phyloP scores from a whole-genome alignment of 2,888 invertebrate genomes.

The Caenorhabditis plicata region DNA sequence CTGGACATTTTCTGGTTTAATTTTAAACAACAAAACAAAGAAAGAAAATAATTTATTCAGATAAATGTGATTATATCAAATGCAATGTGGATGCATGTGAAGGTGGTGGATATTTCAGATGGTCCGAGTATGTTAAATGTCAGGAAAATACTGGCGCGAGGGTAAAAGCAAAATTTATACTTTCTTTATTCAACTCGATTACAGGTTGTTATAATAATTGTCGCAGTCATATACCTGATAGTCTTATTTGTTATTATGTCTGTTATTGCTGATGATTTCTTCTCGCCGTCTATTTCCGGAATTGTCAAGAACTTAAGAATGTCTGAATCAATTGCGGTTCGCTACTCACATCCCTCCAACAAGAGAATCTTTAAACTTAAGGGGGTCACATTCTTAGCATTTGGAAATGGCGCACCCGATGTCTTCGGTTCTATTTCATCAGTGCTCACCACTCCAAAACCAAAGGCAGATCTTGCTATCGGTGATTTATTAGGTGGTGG shows the following conservation, averaged over 20 bases:
- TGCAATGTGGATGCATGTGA: slow-evolving; percentile 49
- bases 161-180: too few species aligned
- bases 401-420: slow-evolving; percentile 77
- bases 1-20: slow-evolving; percentile 8
- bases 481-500: slow-evolving; percentile 69
- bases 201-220: slow-evolving; percentile 37
- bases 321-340: slow-evolving; percentile 69
- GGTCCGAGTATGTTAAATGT: slow-evolving; percentile 50
- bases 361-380: slow-evolving; percentile 41
- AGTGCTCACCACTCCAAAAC: slow-evolving; percentile 64
- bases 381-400: slow-evolving; percentile 75
- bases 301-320: slow-evolving; percentile 68
- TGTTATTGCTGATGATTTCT: slow-evolving; percentile 57
- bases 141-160: slow-evolving; percentile 13
- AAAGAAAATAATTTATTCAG: slow-evolving; percentile 1
- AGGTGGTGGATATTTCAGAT: slow-evolving; percentile 56
- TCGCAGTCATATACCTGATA: slow-evolving; percentile 37
- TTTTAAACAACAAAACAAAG: not conserved
- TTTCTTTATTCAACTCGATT: slow-evolving; percentile 1
- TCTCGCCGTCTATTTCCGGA: slow-evolving; percentile 67
- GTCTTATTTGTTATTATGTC: slow-evolving; percentile 51
- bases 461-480: slow-evolving; percentile 67
- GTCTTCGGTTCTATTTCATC: slow-evolving; percentile 73
- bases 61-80: slow-evolving; percentile 43
- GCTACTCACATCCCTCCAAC: slow-evolving; percentile 54